phyloP scores from a whole-genome alignment of 2,797 vertebrate species.

The Poliocrania exsul region DNA sequence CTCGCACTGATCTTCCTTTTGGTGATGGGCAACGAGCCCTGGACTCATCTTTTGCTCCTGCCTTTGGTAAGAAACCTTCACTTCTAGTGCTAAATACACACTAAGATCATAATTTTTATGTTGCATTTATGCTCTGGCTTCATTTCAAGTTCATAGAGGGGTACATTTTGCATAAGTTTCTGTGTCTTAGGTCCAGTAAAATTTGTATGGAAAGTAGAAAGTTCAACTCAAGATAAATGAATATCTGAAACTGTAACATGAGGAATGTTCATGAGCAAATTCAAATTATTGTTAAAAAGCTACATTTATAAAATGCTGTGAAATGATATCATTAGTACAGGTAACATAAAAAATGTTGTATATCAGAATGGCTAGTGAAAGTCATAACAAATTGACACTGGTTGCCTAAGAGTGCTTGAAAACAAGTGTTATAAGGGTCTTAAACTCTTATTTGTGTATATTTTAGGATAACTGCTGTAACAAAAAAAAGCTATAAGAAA shows the following conservation, averaged over 20 bases:
- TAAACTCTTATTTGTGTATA: not conserved
- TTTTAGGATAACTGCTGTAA: not conserved
- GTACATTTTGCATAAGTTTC: not conserved
- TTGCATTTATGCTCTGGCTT: not conserved
- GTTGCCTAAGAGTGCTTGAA: not conserved
- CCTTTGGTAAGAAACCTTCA: slow-evolving; percentile 79
- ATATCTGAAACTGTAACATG: not conserved
- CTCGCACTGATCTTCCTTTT: slow-evolving; percentile 83
- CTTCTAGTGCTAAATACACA: not conserved
- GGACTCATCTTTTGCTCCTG: slow-evolving; percentile 72
- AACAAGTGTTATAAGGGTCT: not conserved
- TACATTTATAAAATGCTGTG: not conserved
- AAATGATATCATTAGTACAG: not conserved
- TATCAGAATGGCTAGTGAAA: not conserved
- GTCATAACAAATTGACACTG: not conserved
- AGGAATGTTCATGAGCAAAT: not conserved
- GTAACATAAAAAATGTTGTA: not conserved
- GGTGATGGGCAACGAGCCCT: slow-evolving; percentile 74
- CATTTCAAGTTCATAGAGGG: not conserved
- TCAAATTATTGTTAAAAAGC: not conserved
- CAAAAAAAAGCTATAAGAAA: not conserved
- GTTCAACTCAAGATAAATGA: not conserved
- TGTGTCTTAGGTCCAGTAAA: not conserved
- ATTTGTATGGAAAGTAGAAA: not conserved
- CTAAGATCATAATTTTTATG: not conserved